Percentiles rank a stretch among this genome's conserved stretches.
phyloP scores from a whole-genome alignment of 1,140 invertebrate genomes.

The Drosophila pallidifrons region DNA sequence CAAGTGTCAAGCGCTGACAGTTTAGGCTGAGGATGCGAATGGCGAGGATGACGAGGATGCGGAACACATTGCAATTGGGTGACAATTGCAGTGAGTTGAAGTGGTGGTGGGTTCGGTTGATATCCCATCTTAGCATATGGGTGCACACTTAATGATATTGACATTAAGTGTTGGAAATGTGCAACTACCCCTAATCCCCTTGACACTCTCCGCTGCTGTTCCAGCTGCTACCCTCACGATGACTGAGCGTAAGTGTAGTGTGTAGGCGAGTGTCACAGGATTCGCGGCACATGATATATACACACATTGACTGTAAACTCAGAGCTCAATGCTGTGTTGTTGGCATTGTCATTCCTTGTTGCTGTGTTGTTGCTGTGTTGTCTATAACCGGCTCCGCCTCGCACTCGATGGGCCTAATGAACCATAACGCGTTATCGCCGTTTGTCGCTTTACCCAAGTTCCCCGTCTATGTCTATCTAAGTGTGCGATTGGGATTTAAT shows the following conservation, averaged over 20 bases:
- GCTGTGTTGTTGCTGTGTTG: constrained; percentile 10
- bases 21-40: background rate
- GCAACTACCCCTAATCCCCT: constrained; percentile 59
- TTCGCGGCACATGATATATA: constrained; percentile 54
- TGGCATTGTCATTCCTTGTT: constrained; percentile 22
- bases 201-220: background rate
- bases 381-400: constrained; percentile 31
- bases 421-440: constrained; percentile 82
- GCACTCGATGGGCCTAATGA: constrained; percentile 76
- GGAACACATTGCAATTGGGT: constrained; percentile 54
- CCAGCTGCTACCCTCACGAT: constrained; percentile 21
- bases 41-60: background rate
- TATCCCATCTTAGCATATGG: constrained; percentile 51
- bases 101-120: constrained; percentile 21
- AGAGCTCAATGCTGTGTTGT: constrained; percentile 36
- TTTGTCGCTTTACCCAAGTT: constrained; percentile 56
- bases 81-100: constrained; percentile 72
- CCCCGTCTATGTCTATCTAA: constrained; percentile 59
- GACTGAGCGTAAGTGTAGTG: constrained; percentile 17
- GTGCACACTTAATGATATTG: constrained; percentile 76
- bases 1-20: constrained; percentile 42
- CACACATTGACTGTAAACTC: constrained; percentile 58
- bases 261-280: constrained; percentile 45
- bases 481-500: constrained; percentile 84
- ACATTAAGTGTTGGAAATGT: constrained; percentile 63